These are phyloP conservation scores for Odocoileus virginianus DNA, from an alignment of 2,113 vertebrate genomes.

Conservation along the genomic window DNA sequence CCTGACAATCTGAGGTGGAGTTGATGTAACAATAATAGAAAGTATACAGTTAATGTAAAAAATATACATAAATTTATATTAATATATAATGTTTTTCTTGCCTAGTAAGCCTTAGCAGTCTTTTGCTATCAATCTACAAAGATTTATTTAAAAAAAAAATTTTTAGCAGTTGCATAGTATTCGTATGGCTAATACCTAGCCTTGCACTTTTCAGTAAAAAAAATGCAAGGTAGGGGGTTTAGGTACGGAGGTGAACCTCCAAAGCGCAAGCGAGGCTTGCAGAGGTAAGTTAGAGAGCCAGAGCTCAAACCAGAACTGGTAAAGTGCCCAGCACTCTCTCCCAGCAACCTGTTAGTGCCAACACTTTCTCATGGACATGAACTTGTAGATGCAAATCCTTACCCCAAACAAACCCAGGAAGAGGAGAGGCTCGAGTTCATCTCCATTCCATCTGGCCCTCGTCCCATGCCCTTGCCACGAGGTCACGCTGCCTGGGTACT, in stretches of 20 bases:
- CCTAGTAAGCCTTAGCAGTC: neutral
- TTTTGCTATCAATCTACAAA: neutral
- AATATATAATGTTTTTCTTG: neutral
- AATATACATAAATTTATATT: neutral
- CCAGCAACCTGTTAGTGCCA: neutral
- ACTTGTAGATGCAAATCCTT: neutral
- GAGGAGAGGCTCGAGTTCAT: neutral
- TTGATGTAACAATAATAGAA: neutral
- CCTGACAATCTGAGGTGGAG: neutral
- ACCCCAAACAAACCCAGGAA: neutral
- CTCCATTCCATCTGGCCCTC: neutral
- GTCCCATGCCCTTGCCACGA: neutral
- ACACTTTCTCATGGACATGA: neutral
- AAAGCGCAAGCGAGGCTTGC: neutral
- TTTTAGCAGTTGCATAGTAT: neutral
- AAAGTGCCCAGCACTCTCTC: neutral
- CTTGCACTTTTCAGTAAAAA: neutral
- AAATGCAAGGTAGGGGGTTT: neutral
- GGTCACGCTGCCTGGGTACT: neutral
- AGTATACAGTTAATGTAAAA: neutral
- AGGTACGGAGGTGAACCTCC: neutral
- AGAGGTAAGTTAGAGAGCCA: neutral
- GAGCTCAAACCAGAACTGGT: neutral
- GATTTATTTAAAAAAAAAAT: neutral
- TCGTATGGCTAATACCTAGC: neutral